These are phyloP conservation scores for Sphyrna mokarran DNA, from an alignment of 2,113 vertebrate species.

Conservation along the genomic window DNA sequence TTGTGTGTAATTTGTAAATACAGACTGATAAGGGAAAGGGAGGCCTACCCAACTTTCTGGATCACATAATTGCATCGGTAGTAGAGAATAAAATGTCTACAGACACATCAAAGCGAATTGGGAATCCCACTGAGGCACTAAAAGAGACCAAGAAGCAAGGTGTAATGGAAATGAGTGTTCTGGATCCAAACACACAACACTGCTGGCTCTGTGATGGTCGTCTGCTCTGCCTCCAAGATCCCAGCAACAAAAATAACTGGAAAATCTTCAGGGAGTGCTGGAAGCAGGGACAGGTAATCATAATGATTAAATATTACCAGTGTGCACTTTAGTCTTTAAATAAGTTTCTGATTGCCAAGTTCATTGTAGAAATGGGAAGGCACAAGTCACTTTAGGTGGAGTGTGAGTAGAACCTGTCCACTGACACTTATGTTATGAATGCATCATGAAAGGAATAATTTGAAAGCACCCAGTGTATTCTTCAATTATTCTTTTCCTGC, in stretches of 20 bases:
- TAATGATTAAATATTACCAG: background rate
- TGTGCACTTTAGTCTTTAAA: background rate
- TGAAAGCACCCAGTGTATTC: background rate
- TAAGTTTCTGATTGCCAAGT: background rate
- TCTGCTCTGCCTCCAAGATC: conserved; percentile 93
- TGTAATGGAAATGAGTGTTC: conserved; percentile 88
- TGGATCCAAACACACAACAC: conserved; percentile 94
- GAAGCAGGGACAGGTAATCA: conserved; percentile 93
- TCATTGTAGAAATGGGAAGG: background rate
- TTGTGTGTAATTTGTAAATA: background rate
- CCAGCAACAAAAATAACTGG: conserved; percentile 97
- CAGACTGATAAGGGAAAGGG: conserved; percentile 86
- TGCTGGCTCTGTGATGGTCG: conserved; percentile 96
- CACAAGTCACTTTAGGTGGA: background rate
- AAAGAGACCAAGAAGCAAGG: conserved; percentile 73
- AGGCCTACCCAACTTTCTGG: conserved; percentile 89
- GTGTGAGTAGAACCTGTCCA: background rate
- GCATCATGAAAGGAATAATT: background rate
- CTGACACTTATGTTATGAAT: background rate
- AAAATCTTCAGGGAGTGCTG: conserved; percentile 98
- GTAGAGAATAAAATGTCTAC: conserved; percentile 96
- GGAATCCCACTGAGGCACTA: conserved; percentile 67
- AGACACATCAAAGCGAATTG: conserved; percentile 67
- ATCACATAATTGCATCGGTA: conserved; percentile 97
- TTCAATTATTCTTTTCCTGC: background rate